These are phyloP conservation scores for Trachelus iudaicus DNA, from an alignment of 2,888 invertebrate genomes.

Conservation along the genomic window DNA sequence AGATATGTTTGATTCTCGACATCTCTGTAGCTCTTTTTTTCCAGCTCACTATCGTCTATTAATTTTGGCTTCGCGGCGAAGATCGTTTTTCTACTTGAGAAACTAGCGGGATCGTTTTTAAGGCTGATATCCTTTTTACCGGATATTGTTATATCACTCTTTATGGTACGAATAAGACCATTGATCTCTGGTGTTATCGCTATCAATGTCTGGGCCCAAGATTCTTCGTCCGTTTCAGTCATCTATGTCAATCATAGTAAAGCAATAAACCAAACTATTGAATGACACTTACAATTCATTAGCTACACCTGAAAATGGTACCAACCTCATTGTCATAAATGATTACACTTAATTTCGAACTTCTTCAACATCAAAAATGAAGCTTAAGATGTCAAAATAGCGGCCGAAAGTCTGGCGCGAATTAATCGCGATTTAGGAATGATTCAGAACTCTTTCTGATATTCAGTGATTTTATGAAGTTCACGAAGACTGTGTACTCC, in stretches of 20 bases:
- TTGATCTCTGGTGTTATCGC: constrained; percentile 45
- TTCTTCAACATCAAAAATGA: neutral
- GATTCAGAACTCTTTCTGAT: neutral
- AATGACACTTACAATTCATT: neutral
- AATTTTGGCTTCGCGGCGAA: constrained; percentile 26
- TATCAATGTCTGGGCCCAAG: constrained; percentile 46
- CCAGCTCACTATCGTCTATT: constrained; percentile 29
- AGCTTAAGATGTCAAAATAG: neutral
- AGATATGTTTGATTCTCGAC: constrained; percentile 42
- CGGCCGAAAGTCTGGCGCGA: neutral
- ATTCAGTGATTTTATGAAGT: neutral
- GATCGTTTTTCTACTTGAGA: constrained; percentile 30
- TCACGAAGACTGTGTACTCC: neutral
- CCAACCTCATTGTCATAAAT: neutral
- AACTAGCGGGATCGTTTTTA: constrained; percentile 28
- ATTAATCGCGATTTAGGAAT: neutral
- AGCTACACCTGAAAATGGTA: neutral
- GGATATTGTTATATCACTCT: constrained; percentile 29
- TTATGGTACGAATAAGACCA: constrained; percentile 41
- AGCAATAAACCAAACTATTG: neutral
- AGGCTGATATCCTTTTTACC: constrained; percentile 24
- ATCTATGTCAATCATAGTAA: neutral
- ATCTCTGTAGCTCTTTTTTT: constrained; percentile 17
- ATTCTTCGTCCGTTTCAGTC: constrained; percentile 17
- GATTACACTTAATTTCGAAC: neutral